Evolutionary conservation across 2,888 invertebrate genomes (phyloP), one percentile per base, ranked within the genome.

Genomic region (Meliscaeva auricollis): DNA sequence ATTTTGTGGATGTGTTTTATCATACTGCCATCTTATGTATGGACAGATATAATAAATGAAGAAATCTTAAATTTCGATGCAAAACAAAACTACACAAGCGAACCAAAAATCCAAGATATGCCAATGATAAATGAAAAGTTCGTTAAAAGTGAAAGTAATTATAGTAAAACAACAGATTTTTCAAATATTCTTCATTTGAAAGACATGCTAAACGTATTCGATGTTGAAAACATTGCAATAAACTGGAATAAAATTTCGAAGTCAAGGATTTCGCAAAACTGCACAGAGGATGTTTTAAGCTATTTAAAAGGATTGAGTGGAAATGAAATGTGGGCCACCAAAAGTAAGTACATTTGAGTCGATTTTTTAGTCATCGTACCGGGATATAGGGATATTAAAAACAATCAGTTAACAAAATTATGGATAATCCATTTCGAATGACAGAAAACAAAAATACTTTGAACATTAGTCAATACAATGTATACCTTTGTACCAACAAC

Each of bases 241-340:
- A 88, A 89, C 44, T 92, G 92, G 92, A 81, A 83, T 32, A 88
- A 72, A 54, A 85, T 91, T 38, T 54, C 83, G 15, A 62, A 54
- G 20, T 58, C 81, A 9, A 54, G 78, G 20, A 81, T 92, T n/a
- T 88, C 88, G 11, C n/a, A 69, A 41, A 90, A 91, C 77, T 92
- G 92, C 87, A 89, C 90, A 8, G 88, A 88, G 87, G 90, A 92
- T 87, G 89, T 92, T 89, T 88, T 89, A 46, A 89, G 89, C 79
- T 92, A 91, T 88, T 87, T 92, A 26, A 88, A 88, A 35, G 92
- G 92, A 69, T 89, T 92, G 58, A 89, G 87, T 58, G 84, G 88
- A 11, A 87, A 90, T 46, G 89, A 89, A 64, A 89, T 91, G 88
- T 92, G 92, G 92, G 92, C 92, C 0, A 88, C 92, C 1, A 92